Percentiles rank a stretch among this genome's conserved stretches.
These are phyloP conservation scores for Lagodon rhomboides DNA, from an alignment of 2,797 vertebrate species.

Conservation along the genomic window DNA sequence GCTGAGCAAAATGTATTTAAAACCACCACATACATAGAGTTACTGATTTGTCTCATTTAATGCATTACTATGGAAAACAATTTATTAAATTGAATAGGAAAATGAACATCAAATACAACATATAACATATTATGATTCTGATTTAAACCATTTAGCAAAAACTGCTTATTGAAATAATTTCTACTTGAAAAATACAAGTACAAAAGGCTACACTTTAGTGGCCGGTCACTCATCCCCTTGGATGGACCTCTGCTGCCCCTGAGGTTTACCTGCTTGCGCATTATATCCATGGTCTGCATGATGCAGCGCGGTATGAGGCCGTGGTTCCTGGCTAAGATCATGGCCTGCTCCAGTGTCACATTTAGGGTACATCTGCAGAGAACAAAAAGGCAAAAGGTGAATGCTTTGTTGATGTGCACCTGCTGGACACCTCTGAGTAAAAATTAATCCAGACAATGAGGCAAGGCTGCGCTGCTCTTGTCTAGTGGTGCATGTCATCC, in stretches of 20 bases:
- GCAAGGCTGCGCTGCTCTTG: neutral
- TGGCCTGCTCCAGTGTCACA: conserved; percentile 95
- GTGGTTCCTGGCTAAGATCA: conserved; percentile 93
- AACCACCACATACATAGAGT: no score
- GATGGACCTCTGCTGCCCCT: neutral
- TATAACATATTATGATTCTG: neutral
- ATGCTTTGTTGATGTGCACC: neutral
- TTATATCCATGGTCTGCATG: conserved; percentile 99
- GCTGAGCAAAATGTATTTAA: neutral
- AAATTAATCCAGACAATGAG: conserved; percentile 18
- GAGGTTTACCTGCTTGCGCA: conserved; percentile 94
- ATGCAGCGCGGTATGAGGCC: conserved; percentile 95
- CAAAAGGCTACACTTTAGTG: neutral
- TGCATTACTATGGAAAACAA: neutral
- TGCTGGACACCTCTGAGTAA: neutral
- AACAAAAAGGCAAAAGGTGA: conserved; percentile 28
- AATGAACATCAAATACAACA: neutral
- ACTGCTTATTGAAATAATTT: neutral
- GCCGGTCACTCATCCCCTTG: neutral
- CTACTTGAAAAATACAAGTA: neutral
- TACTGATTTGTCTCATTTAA: neutral
- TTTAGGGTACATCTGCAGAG: conserved; percentile 91
- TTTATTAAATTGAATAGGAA: neutral
- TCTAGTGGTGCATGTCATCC: conserved; percentile 29
- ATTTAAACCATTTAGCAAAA: neutral